phyloP scores from a whole-genome alignment of 2,797 vertebrate species.

The Acanthornis magna region DNA sequence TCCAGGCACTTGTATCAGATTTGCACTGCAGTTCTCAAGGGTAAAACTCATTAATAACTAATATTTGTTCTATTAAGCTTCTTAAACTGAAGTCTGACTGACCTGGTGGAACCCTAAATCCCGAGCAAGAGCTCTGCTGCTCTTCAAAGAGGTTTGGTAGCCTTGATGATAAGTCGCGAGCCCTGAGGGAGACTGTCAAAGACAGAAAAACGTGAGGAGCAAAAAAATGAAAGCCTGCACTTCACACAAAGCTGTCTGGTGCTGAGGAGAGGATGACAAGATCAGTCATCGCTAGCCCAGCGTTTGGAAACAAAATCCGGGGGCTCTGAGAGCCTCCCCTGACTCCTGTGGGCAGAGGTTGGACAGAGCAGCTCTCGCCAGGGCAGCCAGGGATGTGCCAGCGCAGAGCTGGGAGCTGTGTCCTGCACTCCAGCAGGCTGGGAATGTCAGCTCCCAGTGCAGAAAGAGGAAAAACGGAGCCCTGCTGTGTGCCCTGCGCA shows the following conservation, averaged over 20 bases:
- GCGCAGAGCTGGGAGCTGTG: background rate
- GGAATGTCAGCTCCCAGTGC: background rate
- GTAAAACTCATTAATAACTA: conserved; percentile 1
- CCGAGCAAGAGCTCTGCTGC: background rate
- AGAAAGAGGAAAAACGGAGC: background rate
- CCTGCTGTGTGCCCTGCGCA: background rate
- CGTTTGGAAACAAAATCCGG: background rate
- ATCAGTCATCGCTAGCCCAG: background rate
- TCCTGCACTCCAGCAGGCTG: background rate
- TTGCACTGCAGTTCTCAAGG: background rate
- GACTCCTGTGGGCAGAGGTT: background rate
- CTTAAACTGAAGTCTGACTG: background rate
- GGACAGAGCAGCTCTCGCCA: background rate
- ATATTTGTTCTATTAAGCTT: conserved; percentile 31
- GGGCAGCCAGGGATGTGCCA: background rate
- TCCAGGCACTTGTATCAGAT: background rate
- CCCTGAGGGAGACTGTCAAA: background rate
- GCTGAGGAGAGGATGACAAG: background rate
- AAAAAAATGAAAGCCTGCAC: background rate
- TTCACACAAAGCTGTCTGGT: background rate
- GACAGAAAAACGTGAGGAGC: background rate
- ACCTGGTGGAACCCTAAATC: background rate
- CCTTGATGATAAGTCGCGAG: background rate
- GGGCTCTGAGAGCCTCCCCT: background rate
- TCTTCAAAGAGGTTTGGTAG: background rate